A percentile compares a stretch with the other conserved stretches of the same genome.
phyloP scores from a whole-genome alignment of 2,797 vertebrate genomes.

The Eospalax fontanierii region DNA sequence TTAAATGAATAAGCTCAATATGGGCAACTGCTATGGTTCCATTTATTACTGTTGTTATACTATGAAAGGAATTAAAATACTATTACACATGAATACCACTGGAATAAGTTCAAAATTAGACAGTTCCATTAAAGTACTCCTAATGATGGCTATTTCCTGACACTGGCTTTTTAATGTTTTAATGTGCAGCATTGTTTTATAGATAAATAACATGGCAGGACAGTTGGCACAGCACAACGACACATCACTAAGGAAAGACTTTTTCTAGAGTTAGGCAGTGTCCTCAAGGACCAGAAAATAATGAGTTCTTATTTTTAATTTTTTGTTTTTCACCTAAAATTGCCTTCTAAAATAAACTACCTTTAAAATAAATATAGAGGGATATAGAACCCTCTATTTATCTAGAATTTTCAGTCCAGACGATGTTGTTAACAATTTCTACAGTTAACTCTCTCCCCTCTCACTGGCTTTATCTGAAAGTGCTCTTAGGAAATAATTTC shows the following conservation, averaged over 20 bases:
- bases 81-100: not conserved
- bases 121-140: conserved; percentile 31
- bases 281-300: not conserved
- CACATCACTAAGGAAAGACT: not conserved
- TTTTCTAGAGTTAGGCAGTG: not conserved
- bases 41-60: conserved; percentile 28
- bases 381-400: not conserved
- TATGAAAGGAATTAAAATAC: conserved; percentile 28
- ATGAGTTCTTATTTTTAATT: conserved; percentile 28
- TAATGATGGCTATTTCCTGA: not conserved
- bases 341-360: conserved; percentile 51
- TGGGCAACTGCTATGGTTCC: not conserved
- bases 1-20: conserved; percentile 54
- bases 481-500: not conserved
- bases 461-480: not conserved
- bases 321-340: conserved; percentile 53
- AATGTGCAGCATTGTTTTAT: not conserved
- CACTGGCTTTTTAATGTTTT: not conserved
- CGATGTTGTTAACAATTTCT: conserved; percentile 36
- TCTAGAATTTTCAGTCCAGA: conserved; percentile 32
- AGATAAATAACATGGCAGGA: conserved; percentile 20
- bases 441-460: conserved; percentile 17
- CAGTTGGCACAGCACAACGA: conserved; percentile 2
- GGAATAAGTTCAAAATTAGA: conserved; percentile 54
- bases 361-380: not conserved